Base-by-base conservation (phyloP, 2,888 invertebrate genomes). In the Aquatica leii region DNA sequence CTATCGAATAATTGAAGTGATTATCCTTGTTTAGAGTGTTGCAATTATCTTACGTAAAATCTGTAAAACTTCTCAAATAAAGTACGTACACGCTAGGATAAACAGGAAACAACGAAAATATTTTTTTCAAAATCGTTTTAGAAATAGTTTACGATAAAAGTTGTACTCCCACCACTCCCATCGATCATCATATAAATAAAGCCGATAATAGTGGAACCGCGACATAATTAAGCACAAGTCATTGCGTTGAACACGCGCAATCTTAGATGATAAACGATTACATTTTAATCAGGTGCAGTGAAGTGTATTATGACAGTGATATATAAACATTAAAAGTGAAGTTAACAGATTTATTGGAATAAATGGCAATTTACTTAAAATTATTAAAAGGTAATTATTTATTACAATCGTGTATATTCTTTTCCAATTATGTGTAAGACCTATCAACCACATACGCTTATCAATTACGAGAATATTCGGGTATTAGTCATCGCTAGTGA, bases 281-380 rank as follows among this genome's bases (percentile, higher is more conserved):
- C 20, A 59, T 53, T 35, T n/a, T 51, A 20, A 14, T 59, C 31
- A 51, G 37, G 55, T 57, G 52, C 21, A 62, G 46, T 40, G 17
- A 57, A 18, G 56, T 48, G 56, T 46, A 11, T 40, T 58, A 37
- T 37, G 12, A 2, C 11, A 24, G 24, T 24, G 24, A 24, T 24
- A 24, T 4, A 24, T 24, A 24, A 24, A 24, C 24, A 24, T 24
- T 24, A 24, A 24, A 24, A 24, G 24, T 24, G 24, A 24, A 24
- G 24, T 24, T 24, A 24, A 24, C 4, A 24, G 21, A 20, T 46
- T 52, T 24, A 21, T 50, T 24, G 6, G n/a, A 55, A 59, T 67
- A 67, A 69, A 69, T 69, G 69, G 69, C 65, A 69, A 41, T 69
- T 59, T 63, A 62, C 58, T 52, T 59, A 51, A 60, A 43, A 46